Evolutionary conservation across 2,113 vertebrate species (phyloP), one percentile per base, ranked within the genome.

Genomic region (Lagopus muta): DNA sequence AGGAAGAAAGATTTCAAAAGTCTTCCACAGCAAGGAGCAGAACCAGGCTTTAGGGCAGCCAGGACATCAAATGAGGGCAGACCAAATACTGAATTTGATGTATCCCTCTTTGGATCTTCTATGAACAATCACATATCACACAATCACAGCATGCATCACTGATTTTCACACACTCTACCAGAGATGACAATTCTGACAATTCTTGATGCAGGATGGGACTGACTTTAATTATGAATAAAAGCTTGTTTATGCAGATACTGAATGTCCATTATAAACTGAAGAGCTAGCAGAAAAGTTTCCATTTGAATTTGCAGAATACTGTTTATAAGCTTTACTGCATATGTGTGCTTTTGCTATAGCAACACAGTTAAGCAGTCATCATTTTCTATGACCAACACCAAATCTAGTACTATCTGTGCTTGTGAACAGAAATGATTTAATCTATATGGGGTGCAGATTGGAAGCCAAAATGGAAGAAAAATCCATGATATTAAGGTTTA

Each of bases 1-100:
- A 95, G 42, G 75, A 67, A 1, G 82, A 79, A 89, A 27, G 81
- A 66, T 70, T 95, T 93, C 74, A 87, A 91, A 96, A 92, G 58
- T 45, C 90, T 96, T 81, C 66, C 50, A 66, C 42, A 84, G 58
- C 40, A 73, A 93, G 71, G 28, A 89, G 50, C 32, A 89, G 84
- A 67, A 92, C 13, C 12, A 36, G 54, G 32, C 28, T 57, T 22
- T 30, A 27, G 54, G 75, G 50, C 58, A 89, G 64, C 18, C 70
- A 64, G 78, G 38, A 61, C 0, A 1, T 64, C 34, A 83, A 77
- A 55, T 4, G 83, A 60, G 28, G 64, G 55, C 50, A 67, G 32
- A 82, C 54, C 54, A 48, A 76, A 85, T n/a, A 45, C 8, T 1
- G 34, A 67, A 32, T 58, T 86, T 45, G 48, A 24, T 0, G 45